Conservation (phyloP, 2,888 invertebrate species). For the Hypomecis punctinalis region DNA sequence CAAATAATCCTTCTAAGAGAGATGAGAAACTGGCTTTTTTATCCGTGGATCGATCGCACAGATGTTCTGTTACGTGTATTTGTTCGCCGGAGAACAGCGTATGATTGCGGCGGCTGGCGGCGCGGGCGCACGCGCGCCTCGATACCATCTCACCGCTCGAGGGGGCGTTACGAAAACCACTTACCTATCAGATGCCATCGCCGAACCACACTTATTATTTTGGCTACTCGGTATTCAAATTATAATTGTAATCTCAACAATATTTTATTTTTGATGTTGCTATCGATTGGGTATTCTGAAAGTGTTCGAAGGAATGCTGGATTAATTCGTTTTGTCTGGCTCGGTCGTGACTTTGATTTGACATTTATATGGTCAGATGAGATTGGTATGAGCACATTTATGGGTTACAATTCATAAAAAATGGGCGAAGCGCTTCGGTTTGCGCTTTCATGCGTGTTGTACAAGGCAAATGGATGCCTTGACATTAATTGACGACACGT, state of each 20-base stretch:
- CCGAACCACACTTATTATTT: constrained; percentile 73
- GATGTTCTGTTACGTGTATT: constrained; percentile 67
- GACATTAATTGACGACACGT: constrained; percentile 18
- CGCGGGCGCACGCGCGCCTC: constrained; percentile 63
- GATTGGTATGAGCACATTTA: constrained; percentile 31
- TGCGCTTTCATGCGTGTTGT: constrained; percentile 16
- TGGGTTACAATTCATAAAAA: constrained; percentile 22
- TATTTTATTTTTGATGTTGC: constrained; percentile 58
- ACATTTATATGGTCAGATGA: constrained; percentile 37
- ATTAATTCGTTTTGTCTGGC: constrained; percentile 49
- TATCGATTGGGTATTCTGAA: constrained; percentile 50
- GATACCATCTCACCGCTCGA: constrained; percentile 73
- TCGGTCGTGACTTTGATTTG: constrained; percentile 39
- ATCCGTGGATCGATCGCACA: constrained; percentile 60
- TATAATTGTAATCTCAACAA: constrained; percentile 56
- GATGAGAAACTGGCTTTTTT: constrained; percentile 62
- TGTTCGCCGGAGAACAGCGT: constrained; percentile 58
- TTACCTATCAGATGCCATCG: constrained; percentile 80
- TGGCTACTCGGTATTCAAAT: constrained; percentile 75
- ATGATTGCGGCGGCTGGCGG: constrained; percentile 53
- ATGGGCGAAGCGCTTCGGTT: constrained; percentile 10
- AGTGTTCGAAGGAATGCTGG: constrained; percentile 48
- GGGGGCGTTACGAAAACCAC: constrained; percentile 83
- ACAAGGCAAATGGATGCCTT: constrained; percentile 16
- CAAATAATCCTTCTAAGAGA: constrained; percentile 56